Base-by-base conservation (phyloP, 1,140 invertebrate species). In the Sogatella furcifera region DNA sequence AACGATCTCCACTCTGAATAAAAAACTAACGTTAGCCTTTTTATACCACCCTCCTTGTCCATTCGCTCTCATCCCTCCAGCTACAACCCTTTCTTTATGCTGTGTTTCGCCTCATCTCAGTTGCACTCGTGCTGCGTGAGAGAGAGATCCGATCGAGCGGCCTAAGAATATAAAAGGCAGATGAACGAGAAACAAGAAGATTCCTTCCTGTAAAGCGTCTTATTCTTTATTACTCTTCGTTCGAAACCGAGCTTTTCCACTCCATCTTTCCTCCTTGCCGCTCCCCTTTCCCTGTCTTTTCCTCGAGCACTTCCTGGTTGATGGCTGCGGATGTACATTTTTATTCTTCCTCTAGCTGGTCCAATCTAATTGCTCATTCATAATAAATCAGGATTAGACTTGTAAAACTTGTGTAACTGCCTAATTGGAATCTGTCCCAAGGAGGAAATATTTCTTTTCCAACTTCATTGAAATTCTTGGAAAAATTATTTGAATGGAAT, bases 1-100 rank as follows among this genome's bases (percentile, higher is more conserved):
- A 21, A 38, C 52, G 44, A 24, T 31, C 19, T 22, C 24, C 28
- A 17, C 22, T 19, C 15, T 17, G 24, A 60, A 54, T 24, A 60
- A 60, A 60, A 60, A 60, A 60, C 59, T 60, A 60, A 15, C 52
- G 59, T 60, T 60, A 54, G 59, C 59, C 59, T 60, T 60, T 60
- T 60, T 60, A 54, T 60, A 54, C 59, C 52, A 38, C 55, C 41
- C 34, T 53, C 42, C 14, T 43, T 49, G 13, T 44, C 19, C 14
- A 17, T 52, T 15, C 42, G 17, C 4, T 52, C 46, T 59, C 52
- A 41, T 19, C 17, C 17, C 17, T 19, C 17, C 13, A n/a, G 14
- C 14, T 19, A n/a, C 43, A 54, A 24, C 52, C 59, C 56, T 13
- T 43, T 49, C 22, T 24, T 22, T 6, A 17, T 59, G 3, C 42